Evolutionary conservation across 2,113 vertebrate species (phyloP).

Genomic region (Platichthys stellatus): DNA sequence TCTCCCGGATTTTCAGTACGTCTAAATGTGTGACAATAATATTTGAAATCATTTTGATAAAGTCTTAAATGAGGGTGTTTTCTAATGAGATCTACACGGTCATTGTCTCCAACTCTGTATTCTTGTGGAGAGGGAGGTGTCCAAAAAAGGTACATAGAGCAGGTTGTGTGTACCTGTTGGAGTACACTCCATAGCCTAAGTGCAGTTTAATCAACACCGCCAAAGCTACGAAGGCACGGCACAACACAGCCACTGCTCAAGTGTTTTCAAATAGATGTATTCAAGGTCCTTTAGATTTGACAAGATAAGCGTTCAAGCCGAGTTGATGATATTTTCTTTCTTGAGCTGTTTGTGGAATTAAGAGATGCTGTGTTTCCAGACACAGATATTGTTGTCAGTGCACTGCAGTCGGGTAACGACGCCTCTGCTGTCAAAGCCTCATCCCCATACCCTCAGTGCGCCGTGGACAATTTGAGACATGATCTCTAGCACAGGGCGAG

Average conservation of each 20-base stretch:
- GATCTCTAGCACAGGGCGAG: slow-evolving; percentile 18
- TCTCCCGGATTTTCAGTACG: no score
- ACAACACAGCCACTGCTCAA: neutral
- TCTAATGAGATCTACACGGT: no score
- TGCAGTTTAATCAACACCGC: neutral
- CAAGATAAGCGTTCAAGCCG: slow-evolving; percentile 7
- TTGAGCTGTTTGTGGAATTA: slow-evolving; percentile 23
- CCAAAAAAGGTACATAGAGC: no score
- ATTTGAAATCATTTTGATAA: no score
- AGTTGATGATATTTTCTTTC: slow-evolving; percentile 32
- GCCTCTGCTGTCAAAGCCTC: slow-evolving; percentile 19
- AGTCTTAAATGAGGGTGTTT: no score
- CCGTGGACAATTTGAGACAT: slow-evolving; percentile 18
- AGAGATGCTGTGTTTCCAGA: slow-evolving; percentile 25
- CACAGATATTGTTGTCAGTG: slow-evolving; percentile 17
- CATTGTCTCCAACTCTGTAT: no score
- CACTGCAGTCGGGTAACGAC: neutral
- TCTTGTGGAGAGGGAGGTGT: no score
- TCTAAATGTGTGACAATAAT: no score
- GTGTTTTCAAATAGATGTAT: slow-evolving; percentile 11
- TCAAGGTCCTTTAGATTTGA: slow-evolving; percentile 7
- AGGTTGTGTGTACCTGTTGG: neutral
- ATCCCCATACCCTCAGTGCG: neutral
- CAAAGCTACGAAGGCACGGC: neutral
- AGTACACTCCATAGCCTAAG: neutral